Evolutionary conservation across 2,888 invertebrate species (phyloP), one percentile per base, ranked within the genome.

Genomic region (Cerceris rybyensis): DNA sequence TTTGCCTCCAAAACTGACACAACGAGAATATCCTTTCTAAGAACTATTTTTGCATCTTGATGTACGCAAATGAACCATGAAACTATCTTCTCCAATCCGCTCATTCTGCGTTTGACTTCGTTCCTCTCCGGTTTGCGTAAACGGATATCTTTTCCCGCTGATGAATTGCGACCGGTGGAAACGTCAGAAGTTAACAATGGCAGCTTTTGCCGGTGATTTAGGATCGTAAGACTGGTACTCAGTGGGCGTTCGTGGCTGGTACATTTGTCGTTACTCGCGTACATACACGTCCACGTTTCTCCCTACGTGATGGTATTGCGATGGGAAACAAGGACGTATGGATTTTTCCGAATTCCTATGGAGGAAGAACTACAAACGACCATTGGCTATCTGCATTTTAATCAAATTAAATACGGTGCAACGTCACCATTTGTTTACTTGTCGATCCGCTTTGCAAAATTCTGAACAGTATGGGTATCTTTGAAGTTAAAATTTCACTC

Each of bases 101-200:
- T 39, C 41, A n/a, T 58, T 58, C 57, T 39, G n/a, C 39, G 39
- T 46, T 59, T 9, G 67, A 66, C 61, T 52, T 14, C 54, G 67
- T 78, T 67, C 42, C 73, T 46, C 58, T 46, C 58, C 43, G 50
- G 76, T 76, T 80, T 17, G 76, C 80, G 81, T 81, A 81, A 81
- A 80, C 80, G 70, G 81, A 81, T 80, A 80, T 66, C 73, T 68
- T 28, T 49, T 13, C 42, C 50, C 55, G 58, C 70, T 70, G 81
- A 75, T 76, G 52, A 58, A 80, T 77, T 8, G 81, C 73, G 71
- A 72, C 74, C 72, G 52, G 73, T 63, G 55, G 73, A 82, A 74
- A 78, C 69, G 83, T 83, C 83, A 78, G 81, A 83, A 70, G 76
- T 76, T 68, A 83, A 83, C 83, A 83, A 83, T 83, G 81, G 72